Evolutionary conservation across 2,113 vertebrate species (phyloP).

Genomic region (Panthera uncia): DNA sequence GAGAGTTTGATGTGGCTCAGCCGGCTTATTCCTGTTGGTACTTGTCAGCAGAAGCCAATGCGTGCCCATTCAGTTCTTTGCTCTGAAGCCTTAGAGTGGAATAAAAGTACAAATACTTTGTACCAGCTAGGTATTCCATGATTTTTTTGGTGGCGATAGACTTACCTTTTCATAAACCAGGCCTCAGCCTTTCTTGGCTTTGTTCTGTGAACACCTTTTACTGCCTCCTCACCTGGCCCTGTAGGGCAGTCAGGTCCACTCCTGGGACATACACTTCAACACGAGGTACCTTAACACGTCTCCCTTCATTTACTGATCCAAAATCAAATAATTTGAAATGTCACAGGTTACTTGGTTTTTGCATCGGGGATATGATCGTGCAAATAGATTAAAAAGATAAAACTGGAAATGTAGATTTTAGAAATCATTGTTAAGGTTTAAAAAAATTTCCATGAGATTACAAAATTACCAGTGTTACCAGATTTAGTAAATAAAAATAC

Average conservation of each 20-base stretch:
- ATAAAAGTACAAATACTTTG: background rate
- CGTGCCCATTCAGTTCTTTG: constrained; percentile 37
- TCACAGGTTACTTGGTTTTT: background rate
- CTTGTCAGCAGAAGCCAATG: constrained; percentile 36
- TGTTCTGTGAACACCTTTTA: constrained; percentile 79
- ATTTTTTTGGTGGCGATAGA: background rate
- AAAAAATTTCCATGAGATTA: background rate
- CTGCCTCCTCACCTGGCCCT: constrained; percentile 79
- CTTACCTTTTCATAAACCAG: constrained; percentile 83
- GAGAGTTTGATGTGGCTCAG: constrained; percentile 47
- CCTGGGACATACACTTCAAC: constrained; percentile 68
- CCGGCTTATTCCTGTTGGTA: constrained; percentile 39
- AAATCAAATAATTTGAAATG: background rate
- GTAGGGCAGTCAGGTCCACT: constrained; percentile 58
- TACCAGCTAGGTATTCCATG: background rate
- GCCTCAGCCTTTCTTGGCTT: constrained; percentile 79
- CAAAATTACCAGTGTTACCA: background rate
- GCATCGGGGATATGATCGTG: background rate
- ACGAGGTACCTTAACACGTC: constrained; percentile 18
- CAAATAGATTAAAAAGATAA: background rate
- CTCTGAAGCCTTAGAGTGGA: constrained; percentile 25
- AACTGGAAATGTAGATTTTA: constrained; percentile 13
- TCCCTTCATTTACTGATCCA: constrained; percentile 76
- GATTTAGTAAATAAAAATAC: background rate
- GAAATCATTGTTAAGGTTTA: background rate